A percentile compares a stretch with the other conserved stretches of the same genome.
Conservation (phyloP, 2,888 invertebrate species). For the Strigamia transsilvanica region DNA sequence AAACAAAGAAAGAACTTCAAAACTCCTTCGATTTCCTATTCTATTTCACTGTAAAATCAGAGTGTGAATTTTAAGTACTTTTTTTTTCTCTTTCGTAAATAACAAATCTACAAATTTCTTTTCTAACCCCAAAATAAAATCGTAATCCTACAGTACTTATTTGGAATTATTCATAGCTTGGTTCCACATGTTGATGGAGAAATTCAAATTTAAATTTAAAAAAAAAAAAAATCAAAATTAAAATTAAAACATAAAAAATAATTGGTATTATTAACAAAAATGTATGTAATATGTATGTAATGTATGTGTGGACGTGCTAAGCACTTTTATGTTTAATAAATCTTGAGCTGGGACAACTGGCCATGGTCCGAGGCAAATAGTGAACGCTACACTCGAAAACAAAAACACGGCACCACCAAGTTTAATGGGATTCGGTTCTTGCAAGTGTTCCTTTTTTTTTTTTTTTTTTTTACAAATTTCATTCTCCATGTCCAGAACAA, state of each 20-base stretch:
- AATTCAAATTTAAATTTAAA: neutral
- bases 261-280: slow-evolving; percentile 6
- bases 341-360: slow-evolving; percentile 33
- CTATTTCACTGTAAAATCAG: neutral
- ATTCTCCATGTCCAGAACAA: neutral
- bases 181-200: slow-evolving; percentile 22
- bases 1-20: no score
- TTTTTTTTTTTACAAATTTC: neutral
- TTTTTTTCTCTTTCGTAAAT: neutral
- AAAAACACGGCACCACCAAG: neutral
- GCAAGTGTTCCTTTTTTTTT: neutral
- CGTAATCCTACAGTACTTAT: neutral
- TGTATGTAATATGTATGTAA: neutral
- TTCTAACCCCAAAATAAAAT: neutral
- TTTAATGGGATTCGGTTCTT: neutral
- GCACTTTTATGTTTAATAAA: neutral
- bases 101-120: neutral
- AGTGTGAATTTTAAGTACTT: slow-evolving; percentile 1
- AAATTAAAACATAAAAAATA: slow-evolving; percentile 23
- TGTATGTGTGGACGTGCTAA: slow-evolving; percentile 6
- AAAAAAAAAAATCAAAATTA: neutral
- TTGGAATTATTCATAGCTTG: slow-evolving; percentile 24
- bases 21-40: no score
- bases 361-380: slow-evolving; percentile 22
- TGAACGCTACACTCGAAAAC: neutral